Evolutionary conservation across 1,140 invertebrate genomes (phyloP).

Genomic region (Centruroides sculpturatus): DNA sequence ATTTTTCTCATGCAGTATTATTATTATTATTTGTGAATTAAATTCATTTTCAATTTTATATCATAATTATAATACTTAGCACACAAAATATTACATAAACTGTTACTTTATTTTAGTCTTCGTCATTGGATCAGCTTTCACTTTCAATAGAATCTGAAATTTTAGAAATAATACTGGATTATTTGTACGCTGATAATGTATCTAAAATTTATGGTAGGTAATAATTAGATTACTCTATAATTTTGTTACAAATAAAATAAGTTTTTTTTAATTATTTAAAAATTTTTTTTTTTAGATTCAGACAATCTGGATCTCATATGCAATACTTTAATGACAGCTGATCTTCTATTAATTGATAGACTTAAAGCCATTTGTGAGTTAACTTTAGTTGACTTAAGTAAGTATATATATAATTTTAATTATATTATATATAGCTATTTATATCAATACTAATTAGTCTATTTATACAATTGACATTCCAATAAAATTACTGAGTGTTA

Average conservation of each 20-base stretch:
- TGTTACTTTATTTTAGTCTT: conserved; percentile 2
- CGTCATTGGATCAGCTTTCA: conserved; percentile 13
- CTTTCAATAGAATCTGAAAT: conserved; percentile 35
- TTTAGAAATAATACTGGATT: conserved; percentile 45
- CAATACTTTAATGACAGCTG: conserved; percentile 49
- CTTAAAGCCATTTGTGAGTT: conserved; percentile 51
- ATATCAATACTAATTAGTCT: no score
- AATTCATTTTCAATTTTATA: no score
- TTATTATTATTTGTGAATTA: no score
- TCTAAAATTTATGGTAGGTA: conserved; percentile 26
- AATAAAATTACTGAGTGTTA: no score
- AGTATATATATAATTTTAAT: conserved; percentile 8
- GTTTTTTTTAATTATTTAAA: no score
- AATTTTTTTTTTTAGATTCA: conserved; percentile 25
- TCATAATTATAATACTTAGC: no score
- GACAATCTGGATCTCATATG: conserved; percentile 44
- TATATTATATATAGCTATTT: no score
- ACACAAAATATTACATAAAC: no score
- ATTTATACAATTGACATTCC: no score
- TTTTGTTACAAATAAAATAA: no score
- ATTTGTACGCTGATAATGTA: conserved; percentile 48
- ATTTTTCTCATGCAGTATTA: no score
- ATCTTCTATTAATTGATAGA: conserved; percentile 47
- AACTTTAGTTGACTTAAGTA: conserved; percentile 36
- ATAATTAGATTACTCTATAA: no score